Evolutionary conservation across 2,113 vertebrate species (phyloP).

Genomic region (Pygoscelis antarcticus): DNA sequence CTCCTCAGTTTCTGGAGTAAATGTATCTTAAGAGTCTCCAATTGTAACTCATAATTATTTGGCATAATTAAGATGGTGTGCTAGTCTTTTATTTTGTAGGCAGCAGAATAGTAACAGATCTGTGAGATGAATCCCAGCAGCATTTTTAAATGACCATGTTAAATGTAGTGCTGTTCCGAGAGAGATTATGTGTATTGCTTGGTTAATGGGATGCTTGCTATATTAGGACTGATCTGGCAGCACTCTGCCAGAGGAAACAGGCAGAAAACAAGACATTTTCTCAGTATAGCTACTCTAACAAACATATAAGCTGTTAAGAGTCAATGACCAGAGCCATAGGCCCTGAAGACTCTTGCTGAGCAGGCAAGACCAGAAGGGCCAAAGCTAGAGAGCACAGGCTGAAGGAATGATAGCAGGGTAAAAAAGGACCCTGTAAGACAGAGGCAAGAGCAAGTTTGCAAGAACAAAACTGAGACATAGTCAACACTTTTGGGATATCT

Average conservation of each 20-base stretch:
- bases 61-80: background rate
- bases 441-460: background rate
- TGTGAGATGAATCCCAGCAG: constrained; percentile 12
- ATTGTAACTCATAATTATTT: constrained; percentile 13
- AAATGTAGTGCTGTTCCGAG: constrained; percentile 36
- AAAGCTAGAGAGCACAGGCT: background rate
- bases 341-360: background rate
- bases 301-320: background rate
- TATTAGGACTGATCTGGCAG: constrained; percentile 8
- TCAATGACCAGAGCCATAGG: background rate
- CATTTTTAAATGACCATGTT: constrained; percentile 33
- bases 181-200: background rate
- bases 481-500: background rate
- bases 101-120: background rate
- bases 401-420: background rate
- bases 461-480: background rate
- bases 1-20: constrained; percentile 16
- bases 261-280: background rate
- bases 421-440: background rate
- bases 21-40: constrained; percentile 36
- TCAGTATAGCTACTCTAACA: background rate
- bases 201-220: constrained; percentile 28
- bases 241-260: background rate
- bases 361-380: background rate
- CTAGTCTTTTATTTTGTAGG: constrained; percentile 26